phyloP scores from a whole-genome alignment of 2,797 vertebrate genomes.

The Hyperoplus immaculatus region DNA sequence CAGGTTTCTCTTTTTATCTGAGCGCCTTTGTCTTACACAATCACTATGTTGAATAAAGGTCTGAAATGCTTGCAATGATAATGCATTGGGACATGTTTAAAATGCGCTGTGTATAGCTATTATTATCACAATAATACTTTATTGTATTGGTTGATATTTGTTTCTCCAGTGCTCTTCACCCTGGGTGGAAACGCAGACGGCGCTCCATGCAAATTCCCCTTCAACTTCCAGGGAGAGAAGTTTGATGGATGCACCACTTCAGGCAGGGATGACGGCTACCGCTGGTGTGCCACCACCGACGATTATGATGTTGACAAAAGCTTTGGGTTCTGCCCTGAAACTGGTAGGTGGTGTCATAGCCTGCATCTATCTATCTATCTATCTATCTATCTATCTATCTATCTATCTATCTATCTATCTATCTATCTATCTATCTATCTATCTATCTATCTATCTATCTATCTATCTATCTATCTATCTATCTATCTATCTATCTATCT shows the following conservation, averaged over 20 bases:
- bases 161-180: conserved; percentile 92
- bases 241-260: conserved; percentile 93
- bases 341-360: conserved; percentile 82
- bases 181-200: conserved; percentile 94
- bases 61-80: neutral
- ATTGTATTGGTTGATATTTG: conserved; percentile 13
- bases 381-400: no score
- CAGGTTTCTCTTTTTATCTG: neutral
- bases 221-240: conserved; percentile 91
- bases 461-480: no score
- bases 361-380: neutral
- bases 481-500: no score
- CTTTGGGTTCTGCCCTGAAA: conserved; percentile 97
- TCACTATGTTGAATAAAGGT: neutral
- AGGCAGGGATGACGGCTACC: conserved; percentile 95
- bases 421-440: no score
- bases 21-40: neutral
- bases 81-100: neutral
- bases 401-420: no score
- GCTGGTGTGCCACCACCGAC: conserved; percentile 97
- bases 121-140: neutral
- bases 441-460: no score
- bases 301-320: conserved; percentile 93
- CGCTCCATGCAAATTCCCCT: conserved; percentile 95
- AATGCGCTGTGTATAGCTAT: neutral